phyloP scores from a whole-genome alignment of 2,888 invertebrate species.

The Lasioglossum malachurum region DNA sequence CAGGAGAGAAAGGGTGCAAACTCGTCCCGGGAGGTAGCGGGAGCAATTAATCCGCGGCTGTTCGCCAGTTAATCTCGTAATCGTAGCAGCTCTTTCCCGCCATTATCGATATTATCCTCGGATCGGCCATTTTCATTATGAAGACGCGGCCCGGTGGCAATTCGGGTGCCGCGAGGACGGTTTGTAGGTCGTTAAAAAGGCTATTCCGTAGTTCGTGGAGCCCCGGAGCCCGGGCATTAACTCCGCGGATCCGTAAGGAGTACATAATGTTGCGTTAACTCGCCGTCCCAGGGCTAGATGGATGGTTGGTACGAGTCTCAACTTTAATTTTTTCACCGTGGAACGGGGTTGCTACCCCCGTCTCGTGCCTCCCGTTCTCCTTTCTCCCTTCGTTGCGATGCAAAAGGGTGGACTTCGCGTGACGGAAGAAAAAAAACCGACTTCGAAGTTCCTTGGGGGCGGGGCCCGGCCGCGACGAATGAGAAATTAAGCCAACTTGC shows the following conservation, averaged over 20 bases:
- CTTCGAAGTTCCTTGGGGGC: background rate
- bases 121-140: constrained; percentile 2
- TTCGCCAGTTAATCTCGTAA: constrained; percentile 12
- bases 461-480: background rate
- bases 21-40: background rate
- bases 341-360: constrained; percentile 8
- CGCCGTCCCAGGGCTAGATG: constrained; percentile 70
- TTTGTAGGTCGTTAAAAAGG: constrained; percentile 65
- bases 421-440: background rate
- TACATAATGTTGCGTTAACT: constrained; percentile 76
- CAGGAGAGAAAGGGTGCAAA: background rate
- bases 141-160: background rate
- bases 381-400: background rate
- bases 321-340: constrained; percentile 74
- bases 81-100: background rate
- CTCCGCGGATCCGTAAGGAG: constrained; percentile 62
- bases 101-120: constrained; percentile 35
- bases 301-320: constrained; percentile 78
- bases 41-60: constrained; percentile 39
- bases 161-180: constrained; percentile 26
- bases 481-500: background rate
- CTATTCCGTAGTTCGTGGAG: constrained; percentile 47
- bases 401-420: background rate
- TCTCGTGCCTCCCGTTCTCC: background rate
- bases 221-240: constrained; percentile 60